These are phyloP conservation scores for Apis dorsata DNA, from an alignment of 1,140 invertebrate species.

Conservation along the genomic window DNA sequence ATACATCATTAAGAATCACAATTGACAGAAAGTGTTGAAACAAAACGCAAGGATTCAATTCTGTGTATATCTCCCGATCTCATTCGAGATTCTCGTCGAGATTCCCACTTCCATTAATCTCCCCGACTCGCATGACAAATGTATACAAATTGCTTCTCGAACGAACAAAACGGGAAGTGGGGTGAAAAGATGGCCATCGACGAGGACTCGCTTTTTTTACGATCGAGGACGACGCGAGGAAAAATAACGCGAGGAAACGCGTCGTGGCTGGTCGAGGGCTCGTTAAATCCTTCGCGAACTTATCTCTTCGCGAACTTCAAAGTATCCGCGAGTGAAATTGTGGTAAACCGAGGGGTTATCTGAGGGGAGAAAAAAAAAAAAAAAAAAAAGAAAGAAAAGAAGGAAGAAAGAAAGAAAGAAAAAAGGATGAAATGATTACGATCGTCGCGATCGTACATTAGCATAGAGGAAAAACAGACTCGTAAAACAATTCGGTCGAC, in stretches of 20 bases:
- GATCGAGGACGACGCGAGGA: slow-evolving; percentile 19
- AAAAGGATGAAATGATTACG: slow-evolving; percentile 45
- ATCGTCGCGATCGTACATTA: slow-evolving; percentile 67
- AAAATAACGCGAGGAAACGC: slow-evolving; percentile 42
- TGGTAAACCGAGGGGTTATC: too few relatives aligned
- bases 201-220: slow-evolving; percentile 38
- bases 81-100: neutral
- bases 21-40: neutral
- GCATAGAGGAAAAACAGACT: slow-evolving; percentile 70
- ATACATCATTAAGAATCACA: too few relatives aligned
- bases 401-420: neutral
- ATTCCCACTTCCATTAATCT: neutral
- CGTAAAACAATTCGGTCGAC: slow-evolving; percentile 57
- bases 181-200: neutral
- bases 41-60: too few relatives aligned
- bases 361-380: too few relatives aligned
- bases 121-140: neutral
- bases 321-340: slow-evolving; percentile 51
- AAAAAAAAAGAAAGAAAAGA: neutral
- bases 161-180: neutral
- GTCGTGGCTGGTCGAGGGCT: slow-evolving; percentile 38
- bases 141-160: slow-evolving; percentile 17
- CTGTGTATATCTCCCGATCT: neutral
- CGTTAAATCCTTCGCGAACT: slow-evolving; percentile 59
- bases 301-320: slow-evolving; percentile 43